These are phyloP conservation scores for Clivina fossor DNA, from an alignment of 2,888 invertebrate species.

Conservation along the genomic window DNA sequence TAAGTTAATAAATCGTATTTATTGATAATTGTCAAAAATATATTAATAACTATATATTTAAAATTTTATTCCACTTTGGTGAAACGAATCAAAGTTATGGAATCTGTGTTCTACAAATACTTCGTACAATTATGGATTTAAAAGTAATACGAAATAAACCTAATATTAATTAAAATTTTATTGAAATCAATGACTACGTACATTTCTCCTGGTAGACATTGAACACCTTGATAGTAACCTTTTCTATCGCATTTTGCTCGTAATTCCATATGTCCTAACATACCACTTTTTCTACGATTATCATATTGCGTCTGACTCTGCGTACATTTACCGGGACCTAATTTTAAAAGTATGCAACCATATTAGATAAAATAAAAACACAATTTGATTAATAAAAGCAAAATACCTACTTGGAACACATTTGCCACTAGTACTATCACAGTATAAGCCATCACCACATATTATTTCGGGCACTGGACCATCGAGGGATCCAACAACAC, in stretches of 20 bases:
- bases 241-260: conserved; percentile 65
- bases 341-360: conserved; percentile 1
- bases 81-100: no score
- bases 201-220: conserved; percentile 69
- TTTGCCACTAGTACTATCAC: conserved; percentile 45
- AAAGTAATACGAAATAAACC: no score
- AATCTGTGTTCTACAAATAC: not conserved
- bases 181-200: no score
- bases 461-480: conserved; percentile 58
- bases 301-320: conserved; percentile 55
- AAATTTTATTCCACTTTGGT: no score
- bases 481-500: conserved; percentile 53
- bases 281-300: conserved; percentile 52
- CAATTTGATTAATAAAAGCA: not conserved
- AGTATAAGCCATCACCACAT: conserved; percentile 63
- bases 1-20: no score
- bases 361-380: not conserved
- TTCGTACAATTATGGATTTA: not conserved
- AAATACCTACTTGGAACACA: conserved; percentile 20
- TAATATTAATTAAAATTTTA: no score
- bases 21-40: no score
- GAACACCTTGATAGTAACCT: conserved; percentile 60
- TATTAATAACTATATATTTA: no score
- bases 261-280: conserved; percentile 58
- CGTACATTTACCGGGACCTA: conserved; percentile 48